phyloP scores from a whole-genome alignment of 2,113 vertebrate species.

The Motacilla tschutschensis region DNA sequence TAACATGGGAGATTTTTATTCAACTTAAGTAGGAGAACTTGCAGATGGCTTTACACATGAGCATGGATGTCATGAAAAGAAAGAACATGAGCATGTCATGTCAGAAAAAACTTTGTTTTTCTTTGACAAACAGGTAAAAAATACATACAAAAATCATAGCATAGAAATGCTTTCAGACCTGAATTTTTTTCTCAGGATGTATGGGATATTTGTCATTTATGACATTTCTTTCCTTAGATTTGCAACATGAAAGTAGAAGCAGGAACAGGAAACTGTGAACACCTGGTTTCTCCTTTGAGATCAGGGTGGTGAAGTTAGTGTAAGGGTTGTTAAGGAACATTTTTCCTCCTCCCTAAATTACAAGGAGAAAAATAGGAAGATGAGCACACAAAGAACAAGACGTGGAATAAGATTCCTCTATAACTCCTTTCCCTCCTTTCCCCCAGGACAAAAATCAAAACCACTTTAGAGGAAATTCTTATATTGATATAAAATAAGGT shows the following conservation, averaged over 20 bases:
- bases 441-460: constrained; percentile 53
- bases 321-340: not conserved
- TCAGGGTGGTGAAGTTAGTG: not conserved
- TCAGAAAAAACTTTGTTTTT: not conserved
- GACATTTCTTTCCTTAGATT: not conserved
- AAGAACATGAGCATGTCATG: too few relatives aligned
- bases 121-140: not conserved
- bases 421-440: constrained; percentile 19
- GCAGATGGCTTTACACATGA: not conserved
- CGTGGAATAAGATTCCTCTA: not conserved
- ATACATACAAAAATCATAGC: not conserved
- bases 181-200: not conserved
- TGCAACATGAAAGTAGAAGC: not conserved
- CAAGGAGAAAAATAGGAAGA: not conserved
- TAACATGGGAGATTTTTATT: not conserved
- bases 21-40: not conserved
- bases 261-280: not conserved
- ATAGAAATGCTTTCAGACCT: not conserved
- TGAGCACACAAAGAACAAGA: not conserved
- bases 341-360: not conserved
- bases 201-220: not conserved
- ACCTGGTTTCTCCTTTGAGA: not conserved
- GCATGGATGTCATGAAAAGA: not conserved
- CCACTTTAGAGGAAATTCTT: constrained; percentile 51
- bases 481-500: constrained; percentile 60